Evolutionary conservation across 2,113 vertebrate species (phyloP).

Genomic region (Campylorhamphus procurvoides): DNA sequence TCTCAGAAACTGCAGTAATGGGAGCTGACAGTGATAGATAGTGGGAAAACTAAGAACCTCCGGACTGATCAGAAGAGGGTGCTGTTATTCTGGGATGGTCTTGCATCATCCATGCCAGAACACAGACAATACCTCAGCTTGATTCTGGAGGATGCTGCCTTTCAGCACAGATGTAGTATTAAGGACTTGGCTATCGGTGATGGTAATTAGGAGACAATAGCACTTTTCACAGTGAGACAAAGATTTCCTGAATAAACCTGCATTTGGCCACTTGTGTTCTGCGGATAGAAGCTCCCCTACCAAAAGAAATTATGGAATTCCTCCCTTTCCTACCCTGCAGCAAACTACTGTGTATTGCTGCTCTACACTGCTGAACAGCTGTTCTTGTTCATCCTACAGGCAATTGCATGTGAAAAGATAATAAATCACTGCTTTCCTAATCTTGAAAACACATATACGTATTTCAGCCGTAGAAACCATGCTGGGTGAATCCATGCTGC

Average conservation of each 20-base stretch:
- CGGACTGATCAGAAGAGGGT: slow-evolving; percentile 36
- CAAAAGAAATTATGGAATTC: slow-evolving; percentile 44
- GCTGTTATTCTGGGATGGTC: slow-evolving; percentile 41
- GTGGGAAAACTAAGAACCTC: background rate
- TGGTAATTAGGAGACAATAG: slow-evolving; percentile 45
- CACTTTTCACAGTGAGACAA: slow-evolving; percentile 30
- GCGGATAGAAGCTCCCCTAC: background rate
- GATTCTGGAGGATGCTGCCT: background rate
- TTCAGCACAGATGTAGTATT: slow-evolving; percentile 30
- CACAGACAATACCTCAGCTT: background rate
- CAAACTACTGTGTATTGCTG: slow-evolving; percentile 30
- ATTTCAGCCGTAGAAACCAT: background rate
- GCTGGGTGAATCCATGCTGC: background rate
- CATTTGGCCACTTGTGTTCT: slow-evolving; percentile 16
- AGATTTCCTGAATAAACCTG: slow-evolving; percentile 36
- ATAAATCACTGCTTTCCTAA: slow-evolving; percentile 53
- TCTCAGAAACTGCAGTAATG: background rate
- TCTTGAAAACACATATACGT: background rate
- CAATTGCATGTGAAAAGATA: slow-evolving; percentile 53
- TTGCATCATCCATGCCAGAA: background rate
- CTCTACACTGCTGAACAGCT: slow-evolving; percentile 46
- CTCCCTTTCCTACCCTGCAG: slow-evolving; percentile 35
- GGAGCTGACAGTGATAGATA: slow-evolving; percentile 2
- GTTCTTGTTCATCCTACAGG: slow-evolving; percentile 55
- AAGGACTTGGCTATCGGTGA: background rate